A percentile compares a stretch with the other conserved stretches of the same genome.
Conservation (phyloP, 2,797 vertebrate genomes). For the Hemibagrus guttatus region DNA sequence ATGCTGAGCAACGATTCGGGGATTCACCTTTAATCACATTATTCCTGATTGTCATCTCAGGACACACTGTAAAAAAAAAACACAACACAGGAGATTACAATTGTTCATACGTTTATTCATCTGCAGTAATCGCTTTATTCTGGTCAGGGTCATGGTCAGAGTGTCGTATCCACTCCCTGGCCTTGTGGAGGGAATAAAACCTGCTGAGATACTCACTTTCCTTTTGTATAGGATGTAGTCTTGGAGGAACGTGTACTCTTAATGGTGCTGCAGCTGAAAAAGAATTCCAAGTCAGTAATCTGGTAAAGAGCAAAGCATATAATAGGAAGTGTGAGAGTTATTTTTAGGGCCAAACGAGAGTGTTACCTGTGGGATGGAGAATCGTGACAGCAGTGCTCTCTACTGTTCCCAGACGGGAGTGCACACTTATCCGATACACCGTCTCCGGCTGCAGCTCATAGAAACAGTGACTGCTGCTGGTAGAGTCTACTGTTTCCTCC, state of each 20-base stretch:
- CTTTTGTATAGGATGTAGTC: conserved; percentile 68
- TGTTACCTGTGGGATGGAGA: conserved; percentile 79
- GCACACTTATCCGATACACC: conserved; percentile 78
- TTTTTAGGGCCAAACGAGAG: neutral
- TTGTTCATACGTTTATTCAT: neutral
- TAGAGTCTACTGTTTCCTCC: conserved; percentile 65
- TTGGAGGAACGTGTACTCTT: conserved; percentile 69
- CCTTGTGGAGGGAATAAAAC: neutral
- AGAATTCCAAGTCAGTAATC: conserved; percentile 8
- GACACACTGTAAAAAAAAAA: conserved; percentile 71
- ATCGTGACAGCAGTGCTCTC: conserved; percentile 80
- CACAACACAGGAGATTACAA: neutral
- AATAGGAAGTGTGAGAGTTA: neutral
- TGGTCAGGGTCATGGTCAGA: neutral
- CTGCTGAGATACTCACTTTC: conserved; percentile 67
- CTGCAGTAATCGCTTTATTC: neutral
- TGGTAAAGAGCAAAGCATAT: neutral
- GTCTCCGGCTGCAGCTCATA: conserved; percentile 72
- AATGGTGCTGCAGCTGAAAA: conserved; percentile 68
- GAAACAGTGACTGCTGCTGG: conserved; percentile 77
- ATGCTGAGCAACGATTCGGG: neutral
- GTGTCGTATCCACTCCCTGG: neutral
- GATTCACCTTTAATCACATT: conserved; percentile 74
- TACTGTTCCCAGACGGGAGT: conserved; percentile 71
- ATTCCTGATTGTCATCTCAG: conserved; percentile 78